Evolutionary conservation across 2,888 invertebrate species (phyloP), one percentile per base, ranked within the genome.

Genomic region (Melanophora roralis): DNA sequence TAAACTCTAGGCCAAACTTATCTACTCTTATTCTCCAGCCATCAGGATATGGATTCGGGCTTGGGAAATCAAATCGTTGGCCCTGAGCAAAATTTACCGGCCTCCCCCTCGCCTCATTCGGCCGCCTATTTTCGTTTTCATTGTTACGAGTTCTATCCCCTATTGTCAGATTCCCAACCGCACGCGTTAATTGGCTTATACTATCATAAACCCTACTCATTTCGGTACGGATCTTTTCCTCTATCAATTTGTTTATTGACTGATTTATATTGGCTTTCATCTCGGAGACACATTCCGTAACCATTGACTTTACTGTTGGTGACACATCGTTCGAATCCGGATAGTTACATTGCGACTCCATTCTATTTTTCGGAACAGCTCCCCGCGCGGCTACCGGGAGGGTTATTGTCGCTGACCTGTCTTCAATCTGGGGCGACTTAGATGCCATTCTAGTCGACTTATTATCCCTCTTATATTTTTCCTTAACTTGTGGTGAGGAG

Each of bases 1-100:
- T 59, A 23, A 14, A 59, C 12, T 59, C 40, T 9, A 59, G 1
- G 8, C 65, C 65, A 14, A 65, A 53, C 7, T 65, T 65, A n/a
- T 65, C 65, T 1, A 65, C 32, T 6, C 65, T 51, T 6, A 65
- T 65, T 40, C 7, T 53, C 40, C 38, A 65, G 3, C 16, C 12
- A 7, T 65, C 65, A 5, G 4, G 9, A 12, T 5, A 21, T 12
- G 23, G 12, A 4, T 27, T 27, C 27, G 45, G 47, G 21, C 12
- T 21, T 7, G 45, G 34, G 19, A 45, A 32, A 32, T 60, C 19
- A 11, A 12, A 19, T 6, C 27, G 3, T n/a, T 21, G 12, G 0
- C 32, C 16, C n/a, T 12, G 40, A 36, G 11, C 9, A 19, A 34
- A 12, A 36, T 16, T 19, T 8, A 11, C 34, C 12, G 1, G 12